These are phyloP conservation scores for Sterna hirundo DNA, from an alignment of 2,113 vertebrate species.

Conservation along the genomic window DNA sequence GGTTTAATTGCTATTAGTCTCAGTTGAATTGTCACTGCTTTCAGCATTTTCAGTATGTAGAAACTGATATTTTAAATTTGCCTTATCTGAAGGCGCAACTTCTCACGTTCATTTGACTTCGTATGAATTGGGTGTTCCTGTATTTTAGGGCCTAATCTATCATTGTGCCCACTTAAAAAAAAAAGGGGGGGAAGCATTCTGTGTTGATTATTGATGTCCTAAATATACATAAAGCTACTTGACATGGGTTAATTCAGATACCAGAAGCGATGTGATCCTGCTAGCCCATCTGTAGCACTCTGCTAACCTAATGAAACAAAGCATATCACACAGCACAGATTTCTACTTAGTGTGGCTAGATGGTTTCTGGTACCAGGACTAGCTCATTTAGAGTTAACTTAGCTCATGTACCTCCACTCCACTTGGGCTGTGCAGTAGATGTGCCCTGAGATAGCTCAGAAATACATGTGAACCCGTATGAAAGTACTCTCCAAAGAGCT, in stretches of 20 bases:
- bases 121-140: not conserved
- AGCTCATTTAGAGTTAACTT: not conserved
- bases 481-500: not conserved
- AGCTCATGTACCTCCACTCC: not conserved
- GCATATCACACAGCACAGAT: not conserved
- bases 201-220: not conserved
- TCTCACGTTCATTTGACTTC: not conserved
- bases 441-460: not conserved
- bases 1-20: slow-evolving; percentile 45
- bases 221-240: not conserved
- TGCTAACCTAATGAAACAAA: not conserved
- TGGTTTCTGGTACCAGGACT: not conserved
- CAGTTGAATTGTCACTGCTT: slow-evolving; percentile 18
- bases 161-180: not conserved
- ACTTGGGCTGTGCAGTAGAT: not conserved
- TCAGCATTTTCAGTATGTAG: not conserved
- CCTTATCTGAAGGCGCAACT: not conserved
- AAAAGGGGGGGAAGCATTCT: not conserved
- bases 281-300: not conserved
- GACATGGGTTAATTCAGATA: not conserved
- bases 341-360: not conserved
- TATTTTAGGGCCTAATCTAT: not conserved
- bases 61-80: not conserved
- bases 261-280: not conserved
- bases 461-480: not conserved